Conservation (phyloP, 1,140 invertebrate species). For the Homalodisca vitripennis region DNA sequence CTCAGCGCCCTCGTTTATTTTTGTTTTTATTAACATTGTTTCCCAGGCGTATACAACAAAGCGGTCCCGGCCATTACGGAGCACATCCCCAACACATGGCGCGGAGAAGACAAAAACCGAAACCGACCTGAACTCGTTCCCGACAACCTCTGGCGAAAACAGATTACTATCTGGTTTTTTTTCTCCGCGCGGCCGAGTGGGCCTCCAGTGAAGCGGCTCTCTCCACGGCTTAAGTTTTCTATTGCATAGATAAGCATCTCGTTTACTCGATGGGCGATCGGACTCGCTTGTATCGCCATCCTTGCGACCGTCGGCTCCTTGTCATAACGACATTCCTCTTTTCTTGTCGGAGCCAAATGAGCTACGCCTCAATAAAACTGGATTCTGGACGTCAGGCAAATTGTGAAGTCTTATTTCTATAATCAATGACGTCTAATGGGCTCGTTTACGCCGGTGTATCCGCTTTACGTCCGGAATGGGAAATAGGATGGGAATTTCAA, state of each 20-base stretch:
- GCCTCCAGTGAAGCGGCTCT: background rate
- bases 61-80: slow-evolving; percentile 23
- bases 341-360: too few species aligned
- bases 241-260: slow-evolving; percentile 25
- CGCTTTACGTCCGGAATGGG: background rate
- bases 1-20: slow-evolving; percentile 23
- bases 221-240: background rate
- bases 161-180: slow-evolving; percentile 28
- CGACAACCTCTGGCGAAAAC: slow-evolving; percentile 21
- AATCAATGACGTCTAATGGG: background rate
- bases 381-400: slow-evolving; percentile 4
- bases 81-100: slow-evolving; percentile 13
- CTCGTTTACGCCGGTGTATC: background rate
- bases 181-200: too few species aligned
- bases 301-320: background rate
- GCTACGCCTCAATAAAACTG: background rate
- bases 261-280: slow-evolving; percentile 1
- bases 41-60: slow-evolving; percentile 16
- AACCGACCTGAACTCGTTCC: slow-evolving; percentile 39
- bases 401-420: slow-evolving; percentile 23
- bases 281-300: background rate
- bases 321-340: slow-evolving; percentile 8
- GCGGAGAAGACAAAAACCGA: slow-evolving; percentile 42
- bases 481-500: background rate
- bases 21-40: slow-evolving; percentile 26